These are phyloP conservation scores for Cherax destructor DNA, from an alignment of 1,140 invertebrate genomes.

Conservation along the genomic window DNA sequence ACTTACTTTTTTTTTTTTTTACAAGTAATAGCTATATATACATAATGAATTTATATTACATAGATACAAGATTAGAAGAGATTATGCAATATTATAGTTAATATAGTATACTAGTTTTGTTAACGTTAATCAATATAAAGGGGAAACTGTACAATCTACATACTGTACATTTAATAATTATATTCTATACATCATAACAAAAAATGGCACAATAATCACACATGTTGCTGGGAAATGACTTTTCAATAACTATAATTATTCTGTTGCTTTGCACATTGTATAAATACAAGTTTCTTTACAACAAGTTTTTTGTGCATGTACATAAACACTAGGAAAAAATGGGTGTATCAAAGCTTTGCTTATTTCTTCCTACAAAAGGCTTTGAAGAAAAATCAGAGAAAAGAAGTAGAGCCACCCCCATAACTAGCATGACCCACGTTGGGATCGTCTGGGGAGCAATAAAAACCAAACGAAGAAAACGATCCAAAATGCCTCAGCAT, in stretches of 20 bases:
- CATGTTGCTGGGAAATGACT: neutral
- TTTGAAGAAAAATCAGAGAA: constrained; percentile 51
- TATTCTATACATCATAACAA: constrained; percentile 3
- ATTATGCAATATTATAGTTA: constrained; percentile 10
- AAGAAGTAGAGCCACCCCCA: constrained; percentile 61
- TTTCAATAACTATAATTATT: neutral
- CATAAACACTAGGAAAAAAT: constrained; percentile 12
- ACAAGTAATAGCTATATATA: constrained; percentile 6
- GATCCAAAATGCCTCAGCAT: constrained; percentile 41
- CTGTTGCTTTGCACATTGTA: neutral
- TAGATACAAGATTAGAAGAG: constrained; percentile 4
- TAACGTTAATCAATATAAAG: constrained; percentile 3
- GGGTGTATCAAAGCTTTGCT: neutral
- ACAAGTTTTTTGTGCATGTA: constrained; percentile 7
- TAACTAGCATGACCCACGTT: constrained; percentile 63
- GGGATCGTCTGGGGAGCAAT: constrained; percentile 55
- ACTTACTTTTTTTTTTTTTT: neutral
- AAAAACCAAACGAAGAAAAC: constrained; percentile 62
- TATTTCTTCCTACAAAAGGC: constrained; percentile 50
- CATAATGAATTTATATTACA: constrained; percentile 16
- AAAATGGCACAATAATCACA: constrained; percentile 8
- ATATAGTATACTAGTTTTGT: constrained; percentile 2
- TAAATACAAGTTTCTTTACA: neutral
- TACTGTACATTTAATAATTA: neutral
- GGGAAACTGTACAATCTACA: constrained; percentile 31